Evolutionary conservation across 2,113 vertebrate genomes (phyloP).

Genomic region (Anoura caudifer): DNA sequence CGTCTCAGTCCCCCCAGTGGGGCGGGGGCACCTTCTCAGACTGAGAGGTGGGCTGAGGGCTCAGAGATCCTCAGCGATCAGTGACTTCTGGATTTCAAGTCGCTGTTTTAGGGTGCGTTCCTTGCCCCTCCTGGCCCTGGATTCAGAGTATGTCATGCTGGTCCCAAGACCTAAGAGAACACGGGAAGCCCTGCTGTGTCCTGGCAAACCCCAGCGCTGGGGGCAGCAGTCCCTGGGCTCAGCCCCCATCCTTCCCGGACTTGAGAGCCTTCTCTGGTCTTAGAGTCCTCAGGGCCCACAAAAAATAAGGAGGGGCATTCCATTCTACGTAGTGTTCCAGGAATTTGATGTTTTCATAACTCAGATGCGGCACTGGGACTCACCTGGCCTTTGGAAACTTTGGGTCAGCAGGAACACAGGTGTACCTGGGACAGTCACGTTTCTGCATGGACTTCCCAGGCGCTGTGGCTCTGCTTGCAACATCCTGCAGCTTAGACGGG

Average conservation of each 20-base stretch:
- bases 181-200: not conserved
- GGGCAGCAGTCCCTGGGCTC: fast-evolving
- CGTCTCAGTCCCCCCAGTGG: fast-evolving
- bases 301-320: not conserved
- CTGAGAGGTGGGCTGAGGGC: too few species aligned
- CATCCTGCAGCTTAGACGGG: not conserved
- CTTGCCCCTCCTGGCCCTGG: not conserved
- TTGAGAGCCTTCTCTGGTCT: not conserved
- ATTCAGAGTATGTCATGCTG: fast-evolving
- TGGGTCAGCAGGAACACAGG: not conserved
- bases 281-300: too few species aligned
- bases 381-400: not conserved
- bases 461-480: too few species aligned
- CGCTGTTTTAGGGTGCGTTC: not conserved
- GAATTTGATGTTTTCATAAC: not conserved
- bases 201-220: fast-evolving
- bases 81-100: not conserved
- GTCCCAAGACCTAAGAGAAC: not conserved
- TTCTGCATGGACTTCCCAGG: not conserved
- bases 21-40: fast-evolving
- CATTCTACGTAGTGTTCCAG: not conserved
- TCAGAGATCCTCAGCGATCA: not conserved
- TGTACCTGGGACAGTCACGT: fast-evolving
- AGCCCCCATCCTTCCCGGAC: not conserved
- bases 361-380: not conserved